A percentile compares a stretch with the other conserved stretches of the same genome.
phyloP scores from a whole-genome alignment of 2,797 vertebrate species.

The Sebastes trivittatus region DNA sequence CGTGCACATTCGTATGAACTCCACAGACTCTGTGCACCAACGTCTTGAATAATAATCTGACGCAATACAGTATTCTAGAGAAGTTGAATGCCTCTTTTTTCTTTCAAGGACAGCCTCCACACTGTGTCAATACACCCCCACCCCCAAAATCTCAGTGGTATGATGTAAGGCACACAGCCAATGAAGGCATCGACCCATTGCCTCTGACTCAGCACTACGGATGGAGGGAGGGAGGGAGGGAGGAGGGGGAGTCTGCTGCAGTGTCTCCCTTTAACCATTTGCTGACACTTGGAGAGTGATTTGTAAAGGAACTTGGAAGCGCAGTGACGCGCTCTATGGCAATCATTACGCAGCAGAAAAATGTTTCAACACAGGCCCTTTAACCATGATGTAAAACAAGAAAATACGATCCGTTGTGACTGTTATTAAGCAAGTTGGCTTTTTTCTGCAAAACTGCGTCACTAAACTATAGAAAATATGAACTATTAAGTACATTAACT shows the following conservation, averaged over 20 bases:
- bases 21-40: background rate
- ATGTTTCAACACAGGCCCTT: background rate
- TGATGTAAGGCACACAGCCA: slow-evolving; percentile 70
- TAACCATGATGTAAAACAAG: background rate
- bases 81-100: slow-evolving; percentile 48
- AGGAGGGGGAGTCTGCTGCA: slow-evolving; percentile 61
- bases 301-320: slow-evolving; percentile 1
- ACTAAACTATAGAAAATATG: background rate
- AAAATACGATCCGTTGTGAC: background rate
- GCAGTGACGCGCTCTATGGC: background rate
- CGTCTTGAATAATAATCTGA: slow-evolving; percentile 58
- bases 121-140: slow-evolving; percentile 36
- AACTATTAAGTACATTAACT: too few species aligned
- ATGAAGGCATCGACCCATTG: slow-evolving; percentile 68
- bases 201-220: slow-evolving; percentile 78
- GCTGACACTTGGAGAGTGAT: background rate
- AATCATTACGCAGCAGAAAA: slow-evolving; percentile 30
- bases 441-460: slow-evolving; percentile 3
- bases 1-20: background rate
- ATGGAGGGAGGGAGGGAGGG: background rate
- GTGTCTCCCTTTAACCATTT: slow-evolving; percentile 58
- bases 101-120: slow-evolving; percentile 69
- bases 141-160: slow-evolving; percentile 42
- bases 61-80: slow-evolving; percentile 49
- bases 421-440: background rate